Evolutionary conservation across 2,888 invertebrate genomes (phyloP).

Genomic region (Saturnia pavonia): DNA sequence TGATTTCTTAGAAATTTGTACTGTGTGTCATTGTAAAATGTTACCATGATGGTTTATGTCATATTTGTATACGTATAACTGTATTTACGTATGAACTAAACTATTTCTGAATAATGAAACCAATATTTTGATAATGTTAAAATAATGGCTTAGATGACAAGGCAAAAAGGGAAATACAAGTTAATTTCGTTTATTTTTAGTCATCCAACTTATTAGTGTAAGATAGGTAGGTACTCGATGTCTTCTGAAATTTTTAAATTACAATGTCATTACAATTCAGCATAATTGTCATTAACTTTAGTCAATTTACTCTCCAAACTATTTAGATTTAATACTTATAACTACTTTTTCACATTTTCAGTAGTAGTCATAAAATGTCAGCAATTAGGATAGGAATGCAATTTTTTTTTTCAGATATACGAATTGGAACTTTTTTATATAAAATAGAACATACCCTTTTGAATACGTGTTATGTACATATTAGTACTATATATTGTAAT

Average conservation of each 20-base stretch:
- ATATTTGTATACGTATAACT: too few species aligned
- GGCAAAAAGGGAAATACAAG: neutral
- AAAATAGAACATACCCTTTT: conserved; percentile 25
- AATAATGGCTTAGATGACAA: too few species aligned
- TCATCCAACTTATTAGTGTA: neutral
- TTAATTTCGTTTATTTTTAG: neutral
- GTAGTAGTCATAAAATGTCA: conserved; percentile 41
- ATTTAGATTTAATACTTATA: conserved; percentile 52
- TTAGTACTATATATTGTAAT: conserved; percentile 65
- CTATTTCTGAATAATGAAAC: too few species aligned
- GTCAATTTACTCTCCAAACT: conserved; percentile 73
- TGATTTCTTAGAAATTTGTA: neutral
- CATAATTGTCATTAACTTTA: conserved; percentile 62
- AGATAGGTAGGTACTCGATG: neutral
- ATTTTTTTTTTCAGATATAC: conserved; percentile 34
- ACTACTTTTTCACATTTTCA: conserved; percentile 45
- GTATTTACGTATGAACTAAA: neutral
- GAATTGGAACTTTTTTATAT: conserved; percentile 37
- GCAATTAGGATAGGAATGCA: conserved; percentile 41
- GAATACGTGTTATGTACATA: conserved; percentile 69
- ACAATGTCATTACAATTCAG: conserved; percentile 28
- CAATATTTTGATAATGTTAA: too few species aligned
- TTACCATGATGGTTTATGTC: too few species aligned
- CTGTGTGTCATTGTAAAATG: too few species aligned
- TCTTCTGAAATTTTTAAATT: neutral